A percentile compares a stretch with the other conserved stretches of the same genome.
These are phyloP conservation scores for Arvicanthis niloticus DNA, from an alignment of 2,113 vertebrate species.

Conservation along the genomic window DNA sequence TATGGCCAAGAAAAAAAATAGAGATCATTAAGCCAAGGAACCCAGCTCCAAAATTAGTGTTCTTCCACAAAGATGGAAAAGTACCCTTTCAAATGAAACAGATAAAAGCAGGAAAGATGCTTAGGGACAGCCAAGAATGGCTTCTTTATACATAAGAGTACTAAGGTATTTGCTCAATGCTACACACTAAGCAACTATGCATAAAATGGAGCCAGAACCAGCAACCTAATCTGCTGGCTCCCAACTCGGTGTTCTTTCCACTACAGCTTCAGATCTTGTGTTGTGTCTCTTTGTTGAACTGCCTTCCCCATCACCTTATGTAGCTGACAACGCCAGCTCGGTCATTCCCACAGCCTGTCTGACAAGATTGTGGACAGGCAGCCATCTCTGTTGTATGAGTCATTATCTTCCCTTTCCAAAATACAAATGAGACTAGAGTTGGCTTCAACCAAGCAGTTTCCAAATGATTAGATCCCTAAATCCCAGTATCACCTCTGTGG, in stretches of 20 bases:
- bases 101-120: neutral
- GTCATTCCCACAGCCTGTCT: neutral
- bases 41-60: neutral
- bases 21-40: neutral
- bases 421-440: constrained; percentile 65
- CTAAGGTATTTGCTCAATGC: neutral
- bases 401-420: constrained; percentile 75
- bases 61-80: constrained; percentile 26
- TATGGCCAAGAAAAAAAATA: neutral
- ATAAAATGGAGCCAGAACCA: constrained; percentile 5
- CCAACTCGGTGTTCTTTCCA: constrained; percentile 3
- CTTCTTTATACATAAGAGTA: neutral
- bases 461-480: constrained; percentile 78
- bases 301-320: neutral
- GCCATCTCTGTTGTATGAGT: constrained; percentile 29
- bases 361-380: constrained; percentile 30
- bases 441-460: constrained; percentile 66
- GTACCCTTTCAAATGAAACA: neutral
- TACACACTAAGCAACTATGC: neutral
- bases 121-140: neutral
- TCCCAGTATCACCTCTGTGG: constrained; percentile 79
- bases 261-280: neutral
- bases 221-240: neutral
- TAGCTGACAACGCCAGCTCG: neutral
- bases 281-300: constrained; percentile 9